Base-by-base conservation (phyloP, 1,140 invertebrate species). In the Trypoxylus dichotomus region DNA sequence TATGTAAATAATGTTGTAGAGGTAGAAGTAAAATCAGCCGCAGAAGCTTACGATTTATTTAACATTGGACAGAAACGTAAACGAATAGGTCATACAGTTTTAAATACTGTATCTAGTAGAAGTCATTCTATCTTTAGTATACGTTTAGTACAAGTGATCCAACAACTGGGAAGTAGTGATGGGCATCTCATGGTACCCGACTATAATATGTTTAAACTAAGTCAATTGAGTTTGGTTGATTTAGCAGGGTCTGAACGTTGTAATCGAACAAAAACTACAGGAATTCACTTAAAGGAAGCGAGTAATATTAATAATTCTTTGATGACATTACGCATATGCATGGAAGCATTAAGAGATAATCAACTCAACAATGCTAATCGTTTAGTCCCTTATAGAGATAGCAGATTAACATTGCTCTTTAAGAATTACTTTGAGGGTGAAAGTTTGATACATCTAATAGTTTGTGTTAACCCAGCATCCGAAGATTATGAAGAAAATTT, bases 381-480 rank as follows among this genome's bases (percentile, higher is more conserved):
- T 84, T 92, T 95, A 84, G 95, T 98, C 1, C 97, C 98, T 0
- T 99, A 98, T 87, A 87, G 98, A 29, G 97, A 99, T 83, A 96
- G 95, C 0, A 97, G 97, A 84, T 89, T 99, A 1, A 99, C 98
- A 2, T 94, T 97, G 87, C 89, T 99, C 60, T 99, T 99, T 85
- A 99, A 99, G 86, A 98, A 95, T 84, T 99, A 95, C 86, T 99
- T 99, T 87, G 98, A 99, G 86, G 98, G 98, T 1, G 94, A 98
- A 85, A 98, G 98, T 11, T 93, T 94, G 83, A 96, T 99, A 0
- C 89, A 94, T 77, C 99, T 99, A 98, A 92, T 99, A 73, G 94
- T 99, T 5, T 99, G 98, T 87, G 92, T 98, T 7, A 99, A 99
- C 89, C 98, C 98, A 0, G 90, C 92, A 74, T 88, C 91, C 29